Base-by-base conservation (phyloP, 2,888 invertebrate species). In the Rotaria magnacalcarata region DNA sequence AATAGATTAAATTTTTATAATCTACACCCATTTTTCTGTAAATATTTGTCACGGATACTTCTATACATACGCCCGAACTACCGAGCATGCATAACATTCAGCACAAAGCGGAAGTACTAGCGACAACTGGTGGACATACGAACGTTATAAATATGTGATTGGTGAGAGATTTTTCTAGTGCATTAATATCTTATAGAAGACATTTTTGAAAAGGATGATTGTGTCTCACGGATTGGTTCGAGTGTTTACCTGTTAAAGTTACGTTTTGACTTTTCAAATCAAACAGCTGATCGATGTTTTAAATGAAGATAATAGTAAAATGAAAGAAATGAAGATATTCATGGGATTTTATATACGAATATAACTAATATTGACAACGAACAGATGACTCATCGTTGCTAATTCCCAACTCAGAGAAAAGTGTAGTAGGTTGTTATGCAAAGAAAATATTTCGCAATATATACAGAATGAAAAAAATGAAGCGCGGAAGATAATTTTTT, bases 91-190 rank as follows among this genome's bases (percentile, higher is more conserved):
- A 67, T 67, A 67, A 67, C 67, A 67, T 67, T 34, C 34, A 67
- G 67, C 34, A 67, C 67, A 67, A 67, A 41, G 67, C 67, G 67
- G 67, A 67, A 67, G 67, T 67, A 34, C 67, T 67, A 67, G 67
- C 67, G 67, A 67, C 67, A 67, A 19, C 67, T 67, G 67, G 67
- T 27, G 67, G 67, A 67, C 67, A 27, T 11, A 67, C 34, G 67
- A 67, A 34, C 34, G 19, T 67, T 14, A 34, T 67, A 34, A 34
- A 7, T 34, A 34, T 67, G 19, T 67, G 67, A 67, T 67, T 67
- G 67, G 67, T 67, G 67, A 27, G 67, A 67, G 34, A 7, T 16
- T 67, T 67, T 60, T 16, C 19, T 34, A 67, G 19, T 67, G 67
- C 67, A 67, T 67, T 67, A 34, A 67, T 67, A 34, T 67, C 5